Evolutionary conservation across 2,797 vertebrate genomes (phyloP), one percentile per base, ranked within the genome.

Genomic region (Fistularia commersonii): DNA sequence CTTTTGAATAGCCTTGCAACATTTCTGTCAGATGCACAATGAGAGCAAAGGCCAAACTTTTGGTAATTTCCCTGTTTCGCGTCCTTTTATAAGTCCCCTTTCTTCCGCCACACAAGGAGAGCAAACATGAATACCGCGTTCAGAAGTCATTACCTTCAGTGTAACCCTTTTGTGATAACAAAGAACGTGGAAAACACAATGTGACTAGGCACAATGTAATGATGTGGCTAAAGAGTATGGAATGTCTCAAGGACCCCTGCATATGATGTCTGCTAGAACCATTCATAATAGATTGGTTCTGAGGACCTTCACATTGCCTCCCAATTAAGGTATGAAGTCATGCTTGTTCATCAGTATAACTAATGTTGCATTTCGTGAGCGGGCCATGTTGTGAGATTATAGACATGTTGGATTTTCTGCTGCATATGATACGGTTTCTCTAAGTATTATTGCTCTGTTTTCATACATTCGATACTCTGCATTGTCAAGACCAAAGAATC

Each of bases 241-340:
- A 51, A 50, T 51, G 66, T 70, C 70, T 76, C 64, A 68, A 49
- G 58, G 68, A 64, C 62, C 77, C 62, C 74, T 57, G 55, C 40
- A 41, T 84, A 64, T 80, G 70, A 79, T 80, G 74, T 83, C 62
- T 71, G 11, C 23, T 54, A 44, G 45, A 63, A 83, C 72, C 87
- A 79, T 87, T 75, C 58, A 76, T 85, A 89, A 89, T 88, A 89
- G 86, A 89, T 89, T 88, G 81, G 80, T 76, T 86, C 78, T 80
- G 84, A 87, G 59, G 80, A 78, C 81, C 80, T 70, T 80, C 57
- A 42, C 77, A 79, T 84, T 80, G 67, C 77, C 58, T 76, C 58
- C 49, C 80, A 84, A 88, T 87, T 84, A 86, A 80, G 71, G 86
- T 82, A 86, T 80, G 84, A 85, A 84, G 86, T 84, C 84, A 88